Evolutionary conservation across 92 coral and sea anemone genomes (phyloP).

Genomic region (Virgularia gustaviana): DNA sequence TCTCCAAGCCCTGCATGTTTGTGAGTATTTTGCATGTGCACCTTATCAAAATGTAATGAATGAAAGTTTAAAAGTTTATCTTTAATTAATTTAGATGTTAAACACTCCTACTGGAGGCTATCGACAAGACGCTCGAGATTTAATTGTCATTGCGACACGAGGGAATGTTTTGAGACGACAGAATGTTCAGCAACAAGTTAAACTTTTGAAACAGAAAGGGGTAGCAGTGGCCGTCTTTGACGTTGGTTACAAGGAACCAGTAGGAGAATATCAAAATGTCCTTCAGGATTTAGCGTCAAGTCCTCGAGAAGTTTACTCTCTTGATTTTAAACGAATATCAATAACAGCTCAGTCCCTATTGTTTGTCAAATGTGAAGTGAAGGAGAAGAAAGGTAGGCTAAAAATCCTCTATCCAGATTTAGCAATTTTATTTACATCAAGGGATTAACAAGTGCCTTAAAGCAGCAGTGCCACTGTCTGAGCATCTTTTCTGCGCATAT

Average conservation of each 20-base stretch:
- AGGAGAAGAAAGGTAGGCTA: slow-evolving; percentile 7
- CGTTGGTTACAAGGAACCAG: slow-evolving; percentile 14
- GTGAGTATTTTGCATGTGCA: too few species aligned
- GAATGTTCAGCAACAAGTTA: background rate
- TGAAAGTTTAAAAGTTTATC: too few species aligned
- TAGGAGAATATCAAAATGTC: background rate
- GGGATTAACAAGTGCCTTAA: too few species aligned
- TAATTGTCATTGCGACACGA: slow-evolving; percentile 22
- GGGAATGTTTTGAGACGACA: background rate
- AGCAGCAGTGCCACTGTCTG: too few species aligned
- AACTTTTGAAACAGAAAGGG: slow-evolving; percentile 12
- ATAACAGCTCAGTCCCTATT: slow-evolving; percentile 1
- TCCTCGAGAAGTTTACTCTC: slow-evolving; percentile 9
- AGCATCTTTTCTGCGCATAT: too few species aligned
- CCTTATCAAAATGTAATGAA: too few species aligned
- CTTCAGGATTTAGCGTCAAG: slow-evolving; percentile 26
- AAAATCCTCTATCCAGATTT: background rate
- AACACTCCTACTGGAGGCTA: slow-evolving; percentile 22
- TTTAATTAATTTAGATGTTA: slow-evolving; percentile 18
- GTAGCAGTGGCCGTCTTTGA: slow-evolving; percentile 13
- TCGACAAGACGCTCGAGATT: slow-evolving; percentile 7
- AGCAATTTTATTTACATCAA: too few species aligned
- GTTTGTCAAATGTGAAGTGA: slow-evolving; percentile 3
- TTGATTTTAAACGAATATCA: slow-evolving; percentile 10
- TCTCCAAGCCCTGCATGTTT: too few species aligned